Percentiles rank a stretch among this genome's conserved stretches.
phyloP scores from a whole-genome alignment of 2,113 vertebrate species.

The Gracilinanus agilis region DNA sequence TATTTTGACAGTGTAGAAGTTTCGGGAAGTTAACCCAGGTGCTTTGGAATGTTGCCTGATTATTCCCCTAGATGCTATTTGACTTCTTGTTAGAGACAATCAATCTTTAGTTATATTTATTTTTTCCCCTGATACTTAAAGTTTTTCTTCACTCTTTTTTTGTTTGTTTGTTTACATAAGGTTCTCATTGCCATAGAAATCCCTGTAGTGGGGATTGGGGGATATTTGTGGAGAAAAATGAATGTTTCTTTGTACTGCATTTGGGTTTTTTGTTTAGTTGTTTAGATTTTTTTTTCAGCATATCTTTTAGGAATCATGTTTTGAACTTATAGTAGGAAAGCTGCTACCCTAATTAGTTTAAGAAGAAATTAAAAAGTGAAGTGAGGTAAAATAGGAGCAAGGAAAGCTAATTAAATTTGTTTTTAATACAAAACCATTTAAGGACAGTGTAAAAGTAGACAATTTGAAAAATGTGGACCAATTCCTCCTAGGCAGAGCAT shows the following conservation, averaged over 20 bases:
- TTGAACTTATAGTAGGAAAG: slow-evolving; percentile 27
- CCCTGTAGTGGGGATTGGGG: not conserved
- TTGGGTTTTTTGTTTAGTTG: not conserved
- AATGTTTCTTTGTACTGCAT: not conserved
- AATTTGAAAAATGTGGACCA: not conserved
- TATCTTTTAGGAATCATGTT: not conserved
- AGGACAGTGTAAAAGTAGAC: not conserved
- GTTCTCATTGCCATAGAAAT: not conserved
- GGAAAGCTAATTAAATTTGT: not conserved
- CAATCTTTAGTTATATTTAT: not conserved
- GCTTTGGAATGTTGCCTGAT: slow-evolving; percentile 46
- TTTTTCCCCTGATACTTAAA: not conserved
- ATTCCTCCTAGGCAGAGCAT: not conserved
- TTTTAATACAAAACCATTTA: slow-evolving; percentile 23
- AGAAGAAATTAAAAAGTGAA: slow-evolving; percentile 41
- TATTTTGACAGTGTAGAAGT: slow-evolving; percentile 33
- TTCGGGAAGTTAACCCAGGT: slow-evolving; percentile 60
- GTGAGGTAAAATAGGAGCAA: slow-evolving; percentile 6
- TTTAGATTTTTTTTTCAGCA: not conserved
- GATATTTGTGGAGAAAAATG: not conserved
- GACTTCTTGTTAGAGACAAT: slow-evolving; percentile 1
- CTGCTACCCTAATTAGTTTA: slow-evolving; percentile 14
- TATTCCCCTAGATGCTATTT: slow-evolving; percentile 46
- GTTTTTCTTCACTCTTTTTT: not conserved
- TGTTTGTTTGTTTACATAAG: not conserved